Conservation (phyloP, 2,888 invertebrate genomes). For the Rhamphomyia laevipes region DNA sequence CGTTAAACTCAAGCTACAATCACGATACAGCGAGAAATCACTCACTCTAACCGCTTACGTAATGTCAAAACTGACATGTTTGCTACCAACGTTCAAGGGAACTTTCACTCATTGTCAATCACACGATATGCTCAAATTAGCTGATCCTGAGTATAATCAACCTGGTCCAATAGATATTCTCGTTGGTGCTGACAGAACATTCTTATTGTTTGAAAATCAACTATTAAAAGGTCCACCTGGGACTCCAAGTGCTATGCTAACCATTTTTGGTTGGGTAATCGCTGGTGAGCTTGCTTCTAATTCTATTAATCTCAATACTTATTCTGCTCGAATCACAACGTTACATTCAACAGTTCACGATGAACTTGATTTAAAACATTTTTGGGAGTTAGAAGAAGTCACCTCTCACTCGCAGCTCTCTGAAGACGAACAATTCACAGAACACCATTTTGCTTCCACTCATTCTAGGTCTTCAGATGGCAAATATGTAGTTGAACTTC, state of each 20-base stretch:
- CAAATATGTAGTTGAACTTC: slow-evolving; percentile 8
- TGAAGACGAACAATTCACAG: too few relatives aligned
- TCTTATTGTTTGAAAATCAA: slow-evolving; percentile 9
- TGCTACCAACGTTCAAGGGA: too few relatives aligned
- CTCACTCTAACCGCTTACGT: slow-evolving; percentile 2
- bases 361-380: too few relatives aligned
- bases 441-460: background rate
- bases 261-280: too few relatives aligned
- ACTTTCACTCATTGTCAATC: too few relatives aligned
- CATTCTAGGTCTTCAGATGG: slow-evolving; percentile 7
- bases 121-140: slow-evolving; percentile 2
- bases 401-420: too few relatives aligned
- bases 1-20: slow-evolving; percentile 2
- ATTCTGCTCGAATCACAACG: background rate
- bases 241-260: slow-evolving; percentile 9
- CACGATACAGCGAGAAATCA: background rate
- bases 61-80: slow-evolving; percentile 5
- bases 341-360: background rate
- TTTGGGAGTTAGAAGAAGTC: too few relatives aligned
- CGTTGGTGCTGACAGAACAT: slow-evolving; percentile 11
- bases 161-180: slow-evolving; percentile 11
- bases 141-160: slow-evolving; percentile 12
- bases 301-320: background rate
- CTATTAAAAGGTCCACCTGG: background rate
- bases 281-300: too few relatives aligned